These are phyloP conservation scores for Euwallacea fornicatus DNA, from an alignment of 1,140 invertebrate genomes.

Conservation along the genomic window DNA sequence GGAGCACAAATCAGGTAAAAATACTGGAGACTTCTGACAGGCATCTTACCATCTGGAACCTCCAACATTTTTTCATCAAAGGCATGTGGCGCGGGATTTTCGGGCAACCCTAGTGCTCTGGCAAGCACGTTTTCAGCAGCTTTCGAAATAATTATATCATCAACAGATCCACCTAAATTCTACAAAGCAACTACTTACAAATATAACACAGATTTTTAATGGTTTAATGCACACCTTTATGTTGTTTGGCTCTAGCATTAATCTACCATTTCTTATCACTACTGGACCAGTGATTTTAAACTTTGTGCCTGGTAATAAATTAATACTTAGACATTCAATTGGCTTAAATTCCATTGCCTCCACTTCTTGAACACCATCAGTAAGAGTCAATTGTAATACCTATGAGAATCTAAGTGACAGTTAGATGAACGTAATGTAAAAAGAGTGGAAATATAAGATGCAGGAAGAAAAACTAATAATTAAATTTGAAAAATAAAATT, in stretches of 20 bases:
- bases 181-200: slow-evolving; percentile 7
- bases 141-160: slow-evolving; percentile 61
- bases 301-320: slow-evolving; percentile 68
- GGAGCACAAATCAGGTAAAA: too few relatives aligned
- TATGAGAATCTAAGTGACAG: background rate
- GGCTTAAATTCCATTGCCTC: slow-evolving; percentile 73
- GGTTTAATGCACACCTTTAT: slow-evolving; percentile 55
- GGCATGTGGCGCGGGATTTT: slow-evolving; percentile 56
- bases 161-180: slow-evolving; percentile 73
- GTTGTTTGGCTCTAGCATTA: slow-evolving; percentile 67
- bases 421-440: too few relatives aligned
- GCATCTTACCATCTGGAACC: slow-evolving; percentile 18
- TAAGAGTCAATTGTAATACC: slow-evolving; percentile 71
- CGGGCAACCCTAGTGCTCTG: slow-evolving; percentile 57
- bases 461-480: background rate
- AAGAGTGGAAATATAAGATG: too few relatives aligned
- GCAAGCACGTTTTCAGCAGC: slow-evolving; percentile 64
- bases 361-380: slow-evolving; percentile 73
- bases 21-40: background rate
- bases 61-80: slow-evolving; percentile 44
- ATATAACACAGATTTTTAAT: background rate
- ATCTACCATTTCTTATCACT: slow-evolving; percentile 67
- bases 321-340: slow-evolving; percentile 63
- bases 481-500: too few relatives aligned
- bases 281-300: slow-evolving; percentile 66